Percentiles rank a stretch among this genome's conserved stretches.
These are phyloP conservation scores for Zeugodacus cucurbitae DNA, from an alignment of 1,140 invertebrate genomes.

Conservation along the genomic window DNA sequence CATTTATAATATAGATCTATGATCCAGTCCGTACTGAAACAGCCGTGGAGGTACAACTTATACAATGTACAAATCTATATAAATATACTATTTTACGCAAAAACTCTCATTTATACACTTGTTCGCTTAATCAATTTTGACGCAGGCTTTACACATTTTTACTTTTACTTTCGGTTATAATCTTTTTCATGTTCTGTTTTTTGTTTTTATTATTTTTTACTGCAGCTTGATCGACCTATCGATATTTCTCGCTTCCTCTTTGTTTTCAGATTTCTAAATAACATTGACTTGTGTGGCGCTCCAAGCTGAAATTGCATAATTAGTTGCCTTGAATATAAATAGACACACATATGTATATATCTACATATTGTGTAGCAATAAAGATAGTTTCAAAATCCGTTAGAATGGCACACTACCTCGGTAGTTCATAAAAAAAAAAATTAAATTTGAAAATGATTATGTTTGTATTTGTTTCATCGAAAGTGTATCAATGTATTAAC, in stretches of 20 bases:
- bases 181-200: neutral
- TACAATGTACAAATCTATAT: neutral
- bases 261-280: slow-evolving; percentile 1
- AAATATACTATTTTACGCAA: neutral
- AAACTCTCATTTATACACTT: neutral
- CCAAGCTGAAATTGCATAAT: neutral
- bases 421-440: neutral
- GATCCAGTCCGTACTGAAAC: neutral
- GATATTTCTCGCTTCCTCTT: neutral
- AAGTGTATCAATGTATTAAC: too few relatives aligned
- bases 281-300: neutral
- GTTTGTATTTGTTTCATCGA: too few relatives aligned
- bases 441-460: neutral
- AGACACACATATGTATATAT: neutral
- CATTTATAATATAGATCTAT: too few relatives aligned
- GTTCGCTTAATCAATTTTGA: neutral
- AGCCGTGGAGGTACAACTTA: neutral
- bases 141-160: neutral
- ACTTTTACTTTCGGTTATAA: neutral
- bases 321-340: neutral
- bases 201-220: neutral
- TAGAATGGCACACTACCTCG: neutral
- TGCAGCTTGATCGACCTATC: neutral
- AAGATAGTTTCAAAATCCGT: neutral
- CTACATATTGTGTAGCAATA: neutral